Base-by-base conservation (phyloP, 2,113 vertebrate genomes). In the Geothlypis trichas region DNA sequence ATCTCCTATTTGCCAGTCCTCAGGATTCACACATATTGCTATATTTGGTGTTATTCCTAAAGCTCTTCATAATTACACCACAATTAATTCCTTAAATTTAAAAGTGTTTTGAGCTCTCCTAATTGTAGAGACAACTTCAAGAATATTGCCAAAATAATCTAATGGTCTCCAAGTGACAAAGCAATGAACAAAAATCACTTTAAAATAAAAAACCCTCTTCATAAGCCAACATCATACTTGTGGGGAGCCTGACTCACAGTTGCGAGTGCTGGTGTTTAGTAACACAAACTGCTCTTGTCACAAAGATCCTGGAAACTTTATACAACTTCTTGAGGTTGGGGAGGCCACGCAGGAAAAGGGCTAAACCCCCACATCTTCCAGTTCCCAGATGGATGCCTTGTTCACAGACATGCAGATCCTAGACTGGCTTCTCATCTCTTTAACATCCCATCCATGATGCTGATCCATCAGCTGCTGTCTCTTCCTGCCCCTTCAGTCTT, bases 11-110 rank as follows among this genome's bases (percentile, higher is more conserved):
- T 92, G 93, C 90, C 87, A 91, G 1, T 82, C 69, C 91, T 91
- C 67, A 85, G 51, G 37, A 87, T 93, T 93, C 91, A 87, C 77
- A 84, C 55, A 89, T 81, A 79, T 90, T 94, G 54, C 91, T 91
- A 91, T 94, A 95, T 94, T 94, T 88, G 88, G 90, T 86, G 57
- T 74, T 94, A 86, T 90, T 92, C 84, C 91, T 95, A 94, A 94
- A 95, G 91, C 77, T 92, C 49, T 81, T 89, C 44, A 39, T 77
- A 95, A 91, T 88, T 91, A 65, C 49, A 75, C 95, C 76, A 90
- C 76, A 94, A 92, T 90, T 89, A 95, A 94, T 95, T 90, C 68
- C 90, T 93, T 90, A 92, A 85, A 86, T 77, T 80, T 86, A 72
- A 91, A 95, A 78, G n/a, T 74, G 82, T 84, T 88, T 87, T 86